Evolutionary conservation across 2,113 vertebrate species (phyloP), one percentile per base, ranked within the genome.

Genomic region (Scophthalmus maximus): DNA sequence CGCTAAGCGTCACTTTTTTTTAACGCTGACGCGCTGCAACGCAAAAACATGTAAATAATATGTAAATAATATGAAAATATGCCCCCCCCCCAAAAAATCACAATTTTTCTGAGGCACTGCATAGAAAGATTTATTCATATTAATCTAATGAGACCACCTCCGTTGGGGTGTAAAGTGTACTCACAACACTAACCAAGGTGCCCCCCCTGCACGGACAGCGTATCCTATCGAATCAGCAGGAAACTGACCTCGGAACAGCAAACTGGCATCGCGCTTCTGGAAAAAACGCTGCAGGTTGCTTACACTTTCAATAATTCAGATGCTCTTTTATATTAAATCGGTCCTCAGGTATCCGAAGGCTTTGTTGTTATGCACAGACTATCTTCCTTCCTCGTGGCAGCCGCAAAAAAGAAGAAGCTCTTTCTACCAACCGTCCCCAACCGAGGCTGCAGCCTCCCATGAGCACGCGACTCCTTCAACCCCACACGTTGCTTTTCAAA

Each of bases 241-340:
- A 83, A 73, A 56, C 59, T 76, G 68, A 73, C 77, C 68, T 42
- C 27, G 76, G 83, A 78, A 71, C 56, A 81, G 79, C 12, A 78
- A n/a, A 56, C 51, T 68, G 56, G 56, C 52, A 75, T 55, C 42
- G 78, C 38, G 53, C 63, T 57, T 79, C 55, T 53, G 42, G 18
- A 22, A 49, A 49, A 11, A 62, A 78, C 57, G 70, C 71, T 4
- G 38, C 51, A 22, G 65, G 69, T 59, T 85, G 63, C 78, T 87
- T 78, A 83, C 77, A 59, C 55, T 64, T 82, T 86, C 66, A 85
- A 65, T 78, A 74, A 91, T 92, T 92, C 26, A 82, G 89, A 85
- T 81, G 40, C 32, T 62, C 68, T 76, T n/a, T 57, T 79, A 44
- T 72, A 80, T 80, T 76, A 85, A 83, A 73, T 62, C 68, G 47